These are phyloP conservation scores for Pardosa pseudoannulata DNA, from an alignment of 2,888 invertebrate genomes.

Conservation along the genomic window DNA sequence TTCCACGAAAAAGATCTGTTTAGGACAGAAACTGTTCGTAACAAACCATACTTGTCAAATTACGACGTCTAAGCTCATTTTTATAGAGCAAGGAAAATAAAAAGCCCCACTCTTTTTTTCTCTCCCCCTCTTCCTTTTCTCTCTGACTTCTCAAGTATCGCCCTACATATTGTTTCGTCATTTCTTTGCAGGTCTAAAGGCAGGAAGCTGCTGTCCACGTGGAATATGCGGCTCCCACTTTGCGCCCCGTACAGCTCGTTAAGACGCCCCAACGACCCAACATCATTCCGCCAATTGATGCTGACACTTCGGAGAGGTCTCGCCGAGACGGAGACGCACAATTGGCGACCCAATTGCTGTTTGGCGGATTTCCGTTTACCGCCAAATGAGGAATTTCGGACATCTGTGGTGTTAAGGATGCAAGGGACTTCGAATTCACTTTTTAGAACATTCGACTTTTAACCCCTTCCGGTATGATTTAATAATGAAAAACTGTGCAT, in stretches of 20 bases:
- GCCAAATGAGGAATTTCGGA: neutral
- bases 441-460: no score
- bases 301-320: constrained; percentile 67
- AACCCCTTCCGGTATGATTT: no score
- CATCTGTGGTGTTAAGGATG: no score
- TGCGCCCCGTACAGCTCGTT: constrained; percentile 60
- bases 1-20: neutral
- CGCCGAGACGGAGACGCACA: neutral
- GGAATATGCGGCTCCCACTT: constrained; percentile 46
- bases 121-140: neutral
- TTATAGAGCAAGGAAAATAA: neutral
- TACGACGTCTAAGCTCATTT: neutral
- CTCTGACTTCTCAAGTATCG: neutral
- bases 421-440: no score
- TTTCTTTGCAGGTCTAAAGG: constrained; percentile 27
- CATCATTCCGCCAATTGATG: constrained; percentile 72
- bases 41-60: constrained; percentile 15
- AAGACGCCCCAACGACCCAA: constrained; percentile 69
- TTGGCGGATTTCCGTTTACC: neutral
- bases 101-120: constrained; percentile 4
- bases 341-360: constrained; percentile 11
- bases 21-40: neutral
- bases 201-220: constrained; percentile 37
- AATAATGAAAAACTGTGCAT: no score
- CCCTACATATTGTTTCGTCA: constrained; percentile 46